phyloP scores from a whole-genome alignment of 1,140 invertebrate genomes.

The Hyles vespertilio region DNA sequence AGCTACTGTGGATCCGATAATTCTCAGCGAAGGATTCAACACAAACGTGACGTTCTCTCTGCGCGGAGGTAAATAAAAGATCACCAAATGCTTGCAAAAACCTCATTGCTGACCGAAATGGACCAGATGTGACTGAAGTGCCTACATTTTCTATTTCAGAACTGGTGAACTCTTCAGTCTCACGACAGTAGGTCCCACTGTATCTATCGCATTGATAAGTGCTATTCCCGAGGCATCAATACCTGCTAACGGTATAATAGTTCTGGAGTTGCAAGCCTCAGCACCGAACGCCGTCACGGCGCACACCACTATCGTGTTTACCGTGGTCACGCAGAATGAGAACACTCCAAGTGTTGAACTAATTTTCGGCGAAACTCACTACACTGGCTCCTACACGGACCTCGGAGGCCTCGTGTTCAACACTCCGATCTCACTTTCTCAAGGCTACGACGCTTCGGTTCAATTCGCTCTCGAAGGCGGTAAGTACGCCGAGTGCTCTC shows the following conservation, averaged over 20 bases:
- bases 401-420: slow-evolving; percentile 10
- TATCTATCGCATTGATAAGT: slow-evolving; percentile 11
- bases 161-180: too few species aligned
- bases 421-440: slow-evolving; percentile 10
- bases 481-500: not conserved
- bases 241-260: slow-evolving; percentile 25
- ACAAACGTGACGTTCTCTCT: too few species aligned
- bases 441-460: slow-evolving; percentile 5
- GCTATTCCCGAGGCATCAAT: slow-evolving; percentile 21
- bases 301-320: slow-evolving; percentile 30
- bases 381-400: slow-evolving; percentile 26
- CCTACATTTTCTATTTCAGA: too few species aligned
- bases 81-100: too few species aligned
- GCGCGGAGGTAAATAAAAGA: too few species aligned
- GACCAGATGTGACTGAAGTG: too few species aligned
- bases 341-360: slow-evolving; percentile 7
- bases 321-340: slow-evolving; percentile 19
- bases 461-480: too few species aligned
- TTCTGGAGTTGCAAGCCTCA: slow-evolving; percentile 29
- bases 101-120: too few species aligned
- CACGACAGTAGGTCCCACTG: slow-evolving; percentile 3
- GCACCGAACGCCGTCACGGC: slow-evolving; percentile 17
- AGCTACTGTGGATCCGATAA: too few species aligned
- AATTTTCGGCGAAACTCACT: slow-evolving; percentile 23
- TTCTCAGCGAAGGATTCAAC: too few species aligned